phyloP scores from a whole-genome alignment of 2,888 invertebrate species.

The Eulithis prunata region DNA sequence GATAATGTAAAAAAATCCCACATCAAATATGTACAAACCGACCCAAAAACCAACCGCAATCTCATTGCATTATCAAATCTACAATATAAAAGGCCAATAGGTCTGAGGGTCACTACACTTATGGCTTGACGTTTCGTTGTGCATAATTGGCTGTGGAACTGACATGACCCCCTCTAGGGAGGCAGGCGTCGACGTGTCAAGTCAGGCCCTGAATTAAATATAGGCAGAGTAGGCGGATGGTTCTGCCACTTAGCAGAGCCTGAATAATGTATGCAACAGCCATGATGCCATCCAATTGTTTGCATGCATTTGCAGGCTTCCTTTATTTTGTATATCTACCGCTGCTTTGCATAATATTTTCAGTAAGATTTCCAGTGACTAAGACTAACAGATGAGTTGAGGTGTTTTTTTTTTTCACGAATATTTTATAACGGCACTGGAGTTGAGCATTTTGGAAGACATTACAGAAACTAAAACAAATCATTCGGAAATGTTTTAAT shows the following conservation, averaged over 20 bases:
- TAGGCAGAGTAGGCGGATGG: constrained; percentile 74
- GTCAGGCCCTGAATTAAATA: constrained; percentile 78
- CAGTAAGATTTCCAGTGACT: no score
- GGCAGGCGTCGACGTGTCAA: constrained; percentile 81
- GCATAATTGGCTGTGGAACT: constrained; percentile 80
- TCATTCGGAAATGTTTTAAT: no score
- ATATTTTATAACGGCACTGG: no score
- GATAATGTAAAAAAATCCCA: constrained; percentile 23
- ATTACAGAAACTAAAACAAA: no score
- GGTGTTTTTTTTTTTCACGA: no score
- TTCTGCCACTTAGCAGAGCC: constrained; percentile 75
- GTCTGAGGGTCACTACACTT: constrained; percentile 79
- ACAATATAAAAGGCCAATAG: constrained; percentile 79
- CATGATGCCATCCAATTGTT: constrained; percentile 58
- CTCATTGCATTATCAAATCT: constrained; percentile 48
- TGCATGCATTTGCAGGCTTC: constrained; percentile 50
- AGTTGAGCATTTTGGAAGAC: no score
- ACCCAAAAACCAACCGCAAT: constrained; percentile 39
- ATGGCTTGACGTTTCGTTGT: constrained; percentile 78
- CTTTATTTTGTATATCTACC: constrained; percentile 33
- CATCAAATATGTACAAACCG: constrained; percentile 39
- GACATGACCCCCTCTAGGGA: constrained; percentile 62
- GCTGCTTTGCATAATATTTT: constrained; percentile 1
- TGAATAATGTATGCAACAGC: constrained; percentile 76
- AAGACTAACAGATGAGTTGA: no score